Evolutionary conservation across 2,113 vertebrate genomes (phyloP).

Genomic region (Ophiodon elongatus): DNA sequence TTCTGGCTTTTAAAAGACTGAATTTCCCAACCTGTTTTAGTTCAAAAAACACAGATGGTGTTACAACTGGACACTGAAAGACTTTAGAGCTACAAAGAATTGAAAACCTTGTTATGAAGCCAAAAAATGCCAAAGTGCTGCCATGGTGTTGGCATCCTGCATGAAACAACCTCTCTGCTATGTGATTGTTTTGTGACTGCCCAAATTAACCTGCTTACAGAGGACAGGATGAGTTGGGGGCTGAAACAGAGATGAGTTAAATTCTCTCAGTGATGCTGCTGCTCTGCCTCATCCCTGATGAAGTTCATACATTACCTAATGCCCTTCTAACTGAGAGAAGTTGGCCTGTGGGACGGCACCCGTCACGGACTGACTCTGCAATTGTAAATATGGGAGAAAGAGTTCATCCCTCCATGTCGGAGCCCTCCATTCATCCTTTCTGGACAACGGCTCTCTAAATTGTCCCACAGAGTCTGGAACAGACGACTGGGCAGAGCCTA

Average conservation of each 20-base stretch:
- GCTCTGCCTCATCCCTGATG: constrained; percentile 14
- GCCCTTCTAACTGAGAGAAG: constrained; percentile 40
- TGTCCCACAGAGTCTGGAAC: constrained; percentile 45
- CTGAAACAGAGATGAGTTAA: constrained; percentile 10
- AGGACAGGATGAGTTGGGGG: background rate
- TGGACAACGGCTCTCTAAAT: constrained; percentile 53
- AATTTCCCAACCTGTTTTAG: constrained; percentile 12
- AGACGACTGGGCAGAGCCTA: constrained; percentile 45
- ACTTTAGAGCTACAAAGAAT: constrained; percentile 7
- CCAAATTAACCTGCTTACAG: constrained; percentile 32
- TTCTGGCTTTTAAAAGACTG: background rate
- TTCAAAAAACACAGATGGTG: constrained; percentile 32
- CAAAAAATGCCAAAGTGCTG: constrained; percentile 4
- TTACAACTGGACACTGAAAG: constrained; percentile 14
- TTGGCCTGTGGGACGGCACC: constrained; percentile 37
- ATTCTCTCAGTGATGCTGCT: background rate
- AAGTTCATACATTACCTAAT: constrained; percentile 39
- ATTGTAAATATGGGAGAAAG: constrained; percentile 64
- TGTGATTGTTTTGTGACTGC: background rate
- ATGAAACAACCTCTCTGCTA: background rate
- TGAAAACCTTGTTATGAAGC: background rate
- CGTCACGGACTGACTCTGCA: constrained; percentile 26
- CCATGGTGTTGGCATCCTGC: constrained; percentile 12
- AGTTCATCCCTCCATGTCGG: constrained; percentile 30
- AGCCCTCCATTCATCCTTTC: constrained; percentile 68